Percentiles rank a stretch among this genome's conserved stretches.
These are phyloP conservation scores for Tetragonula clypearis DNA, from an alignment of 1,140 invertebrate genomes.

Conservation along the genomic window DNA sequence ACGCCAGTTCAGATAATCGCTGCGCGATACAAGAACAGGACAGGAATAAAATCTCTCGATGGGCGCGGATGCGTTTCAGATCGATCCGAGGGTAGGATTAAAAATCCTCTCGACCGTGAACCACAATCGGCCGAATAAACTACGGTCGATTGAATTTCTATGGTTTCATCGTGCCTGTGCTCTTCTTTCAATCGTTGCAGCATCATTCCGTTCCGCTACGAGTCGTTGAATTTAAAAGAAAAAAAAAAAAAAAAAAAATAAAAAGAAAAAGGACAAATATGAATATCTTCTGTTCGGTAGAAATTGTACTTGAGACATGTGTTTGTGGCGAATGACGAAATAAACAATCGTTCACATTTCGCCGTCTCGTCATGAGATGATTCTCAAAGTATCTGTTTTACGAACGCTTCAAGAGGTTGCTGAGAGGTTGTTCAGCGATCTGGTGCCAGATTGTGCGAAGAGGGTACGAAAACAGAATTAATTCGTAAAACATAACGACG, in stretches of 20 bases:
- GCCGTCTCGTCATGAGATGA: conserved; percentile 13
- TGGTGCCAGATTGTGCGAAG: neutral
- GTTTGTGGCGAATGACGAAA: neutral
- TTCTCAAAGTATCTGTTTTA: conserved; percentile 53
- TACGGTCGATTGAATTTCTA: conserved; percentile 25
- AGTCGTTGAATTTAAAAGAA: neutral
- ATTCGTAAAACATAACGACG: neutral
- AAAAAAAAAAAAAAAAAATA: neutral
- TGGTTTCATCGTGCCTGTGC: neutral
- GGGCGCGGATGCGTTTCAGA: neutral
- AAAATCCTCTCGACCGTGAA: neutral
- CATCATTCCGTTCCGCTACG: neutral
- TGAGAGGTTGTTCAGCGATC: neutral
- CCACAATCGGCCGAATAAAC: neutral
- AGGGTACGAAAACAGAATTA: conserved; percentile 4
- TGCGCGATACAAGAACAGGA: neutral
- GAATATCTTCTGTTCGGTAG: too few species aligned
- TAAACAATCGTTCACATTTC: neutral
- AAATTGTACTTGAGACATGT: neutral
- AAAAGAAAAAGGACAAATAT: neutral
- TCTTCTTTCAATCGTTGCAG: neutral
- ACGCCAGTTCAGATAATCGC: too few species aligned
- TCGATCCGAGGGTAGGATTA: neutral
- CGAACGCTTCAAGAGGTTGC: conserved; percentile 56
- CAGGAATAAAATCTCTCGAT: neutral